Base-by-base conservation (phyloP, 2,113 vertebrate genomes). In the Psittacula cyanocephala region DNA sequence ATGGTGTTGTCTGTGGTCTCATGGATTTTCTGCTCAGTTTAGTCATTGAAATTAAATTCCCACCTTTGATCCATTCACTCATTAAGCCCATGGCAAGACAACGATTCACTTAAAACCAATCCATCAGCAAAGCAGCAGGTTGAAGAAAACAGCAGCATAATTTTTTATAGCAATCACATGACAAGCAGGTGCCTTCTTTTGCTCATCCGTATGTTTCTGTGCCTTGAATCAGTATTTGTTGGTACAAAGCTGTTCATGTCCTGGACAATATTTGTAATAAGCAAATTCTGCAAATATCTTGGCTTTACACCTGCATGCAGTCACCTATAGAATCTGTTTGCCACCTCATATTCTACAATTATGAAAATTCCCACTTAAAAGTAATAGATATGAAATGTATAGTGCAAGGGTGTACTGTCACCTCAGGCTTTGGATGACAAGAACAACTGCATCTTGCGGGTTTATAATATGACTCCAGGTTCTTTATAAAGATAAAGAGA, bases 381-480 rank as follows among this genome's bases (percentile, higher is more conserved):
- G 75, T 71, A 55, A 13, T 44, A 50, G 17, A 25, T 69, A 78
- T 47, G 90, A 94, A 95, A 92, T 62, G 13, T 86, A 96, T 83
- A 95, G n/a, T 43, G 22, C 28, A 83, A 93, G 50, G 63, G 57
- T 93, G 82, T 91, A 69, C 96, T 97, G 97, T 96, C 70, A 97
- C 88, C 87, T 87, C 39, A 57, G 86, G 91, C 68, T 95, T 96
- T 94, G 93, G 96, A 95, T 92, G 91, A 96, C 65, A 91, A 94
- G 92, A 98, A 85, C 91, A 96, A 94, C 65, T 96, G 94, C 88
- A 70, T 91, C 85, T 95, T 97, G 86, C 65, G 86, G 89, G 83
- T 96, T 96, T 97, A 90, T 94, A 96, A 86, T 91, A 91, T 39
- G 70, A 92, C 93, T 97, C 77, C 86, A 97, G 55, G 52, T 67